Evolutionary conservation across 2,888 invertebrate species (phyloP), one percentile per base, ranked within the genome.

Genomic region (Spodoptera littoralis): DNA sequence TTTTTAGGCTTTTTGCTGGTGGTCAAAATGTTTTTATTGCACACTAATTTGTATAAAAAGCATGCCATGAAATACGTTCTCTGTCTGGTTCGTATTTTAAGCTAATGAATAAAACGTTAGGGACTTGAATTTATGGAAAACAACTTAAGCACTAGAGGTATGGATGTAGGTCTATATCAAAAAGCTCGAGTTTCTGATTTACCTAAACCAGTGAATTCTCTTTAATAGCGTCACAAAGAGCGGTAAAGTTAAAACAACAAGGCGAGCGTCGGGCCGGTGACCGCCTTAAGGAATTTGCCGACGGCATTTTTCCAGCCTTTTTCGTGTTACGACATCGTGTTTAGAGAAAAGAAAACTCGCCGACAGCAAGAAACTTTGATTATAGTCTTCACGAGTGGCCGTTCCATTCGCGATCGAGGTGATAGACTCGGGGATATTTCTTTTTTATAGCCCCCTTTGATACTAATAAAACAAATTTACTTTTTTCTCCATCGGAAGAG

Each of bases 401-500:
- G 89, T 91, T 92, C 85, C 79, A 85, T 85, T 86, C 86, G 82
- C 90, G 88, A 92, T 91, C 87, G 92, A 92, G 90, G 93, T 90
- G 92, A 93, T 93, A 93, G 92, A 90, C 89, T 89, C 81, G 78
- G 77, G 82, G 85, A 90, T 92, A 93, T 93, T 91, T 92, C 92
- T 89, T 89, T 93, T 94, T 93, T 93, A 93, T 90, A 85, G 84
- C 90, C 88, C 87, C 88, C 88, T 93, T 93, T 92, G 89, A 91
- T 93, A 92, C 89, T 92, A 92, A 92, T 94, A 94, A 93, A 92
- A 92, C 89, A 92, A 93, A 93, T 92, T 92, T 89, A 90, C 89
- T 92, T 92, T 92, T 83, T 89, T 88, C 84, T 85, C 78, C 77
- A 79, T 84, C 62, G 85, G 81, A 88, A 87, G 89, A 90, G 88